A percentile compares a stretch with the other conserved stretches of the same genome.
phyloP scores from a whole-genome alignment of 2,888 invertebrate genomes.

The Spodoptera littoralis region DNA sequence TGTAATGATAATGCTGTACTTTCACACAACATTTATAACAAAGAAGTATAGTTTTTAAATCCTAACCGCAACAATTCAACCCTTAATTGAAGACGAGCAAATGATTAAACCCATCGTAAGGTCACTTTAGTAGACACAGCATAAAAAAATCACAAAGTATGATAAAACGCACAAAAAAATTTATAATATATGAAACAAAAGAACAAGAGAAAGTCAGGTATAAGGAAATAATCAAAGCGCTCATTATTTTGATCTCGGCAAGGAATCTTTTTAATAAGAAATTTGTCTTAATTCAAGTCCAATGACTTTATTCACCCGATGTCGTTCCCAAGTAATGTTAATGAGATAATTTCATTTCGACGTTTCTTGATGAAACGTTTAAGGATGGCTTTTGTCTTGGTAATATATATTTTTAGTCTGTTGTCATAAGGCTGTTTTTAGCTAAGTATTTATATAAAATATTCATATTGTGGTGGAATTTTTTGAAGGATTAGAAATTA shows the following conservation, averaged over 20 bases:
- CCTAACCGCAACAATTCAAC: too few species aligned
- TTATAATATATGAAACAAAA: conserved; percentile 27
- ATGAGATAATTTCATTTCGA: conserved; percentile 76
- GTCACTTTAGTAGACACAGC: neutral
- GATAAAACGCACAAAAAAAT: neutral
- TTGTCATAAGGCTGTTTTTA: neutral
- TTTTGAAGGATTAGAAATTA: too few species aligned
- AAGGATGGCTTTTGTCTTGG: conserved; percentile 60
- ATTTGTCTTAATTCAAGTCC: conserved; percentile 69
- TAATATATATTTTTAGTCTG: conserved; percentile 26
- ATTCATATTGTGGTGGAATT: too few species aligned
- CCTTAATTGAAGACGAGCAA: too few species aligned
- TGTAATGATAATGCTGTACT: too few species aligned
- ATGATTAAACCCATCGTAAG: too few species aligned
- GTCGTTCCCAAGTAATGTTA: conserved; percentile 72
- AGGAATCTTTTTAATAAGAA: conserved; percentile 68
- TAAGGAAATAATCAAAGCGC: conserved; percentile 61
- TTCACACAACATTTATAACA: too few species aligned
- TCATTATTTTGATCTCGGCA: conserved; percentile 61
- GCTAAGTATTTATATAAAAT: too few species aligned
- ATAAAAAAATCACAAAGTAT: neutral
- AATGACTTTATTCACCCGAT: conserved; percentile 72
- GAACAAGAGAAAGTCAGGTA: conserved; percentile 42
- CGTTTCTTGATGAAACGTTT: conserved; percentile 69
- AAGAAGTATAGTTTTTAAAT: too few species aligned